Conservation (phyloP, 2,888 invertebrate species). For the Nebria brevicollis region DNA sequence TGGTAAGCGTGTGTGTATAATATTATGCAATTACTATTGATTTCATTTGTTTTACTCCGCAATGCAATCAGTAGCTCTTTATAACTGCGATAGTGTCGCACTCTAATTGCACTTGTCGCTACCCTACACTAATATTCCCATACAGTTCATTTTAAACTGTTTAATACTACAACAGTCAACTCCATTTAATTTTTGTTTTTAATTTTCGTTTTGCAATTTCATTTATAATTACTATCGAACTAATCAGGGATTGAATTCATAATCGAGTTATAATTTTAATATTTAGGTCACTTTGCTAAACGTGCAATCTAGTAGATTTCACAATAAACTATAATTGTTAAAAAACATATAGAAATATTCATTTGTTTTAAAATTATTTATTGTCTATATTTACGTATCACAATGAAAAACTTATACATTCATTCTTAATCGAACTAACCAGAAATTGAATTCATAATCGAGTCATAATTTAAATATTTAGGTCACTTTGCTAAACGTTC, state of each 20-base stretch:
- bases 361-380: no score
- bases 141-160: conserved; percentile 13
- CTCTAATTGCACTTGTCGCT: conserved; percentile 17
- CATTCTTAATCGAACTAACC: background rate
- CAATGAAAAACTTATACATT: no score
- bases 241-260: background rate
- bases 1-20: background rate
- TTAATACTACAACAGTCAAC: background rate
- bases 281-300: no score
- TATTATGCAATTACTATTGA: conserved; percentile 17
- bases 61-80: background rate
- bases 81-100: conserved; percentile 6
- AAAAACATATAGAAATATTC: no score
- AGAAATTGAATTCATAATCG: background rate
- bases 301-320: no score
- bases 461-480: no score
- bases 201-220: background rate
- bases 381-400: no score
- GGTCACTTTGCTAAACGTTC: no score
- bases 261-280: background rate
- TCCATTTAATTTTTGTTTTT: background rate
- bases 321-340: no score
- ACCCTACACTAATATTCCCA: background rate
- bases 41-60: background rate
- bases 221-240: background rate